Conservation (phyloP, 2,113 vertebrate species). For the Artemisiospiza belli region DNA sequence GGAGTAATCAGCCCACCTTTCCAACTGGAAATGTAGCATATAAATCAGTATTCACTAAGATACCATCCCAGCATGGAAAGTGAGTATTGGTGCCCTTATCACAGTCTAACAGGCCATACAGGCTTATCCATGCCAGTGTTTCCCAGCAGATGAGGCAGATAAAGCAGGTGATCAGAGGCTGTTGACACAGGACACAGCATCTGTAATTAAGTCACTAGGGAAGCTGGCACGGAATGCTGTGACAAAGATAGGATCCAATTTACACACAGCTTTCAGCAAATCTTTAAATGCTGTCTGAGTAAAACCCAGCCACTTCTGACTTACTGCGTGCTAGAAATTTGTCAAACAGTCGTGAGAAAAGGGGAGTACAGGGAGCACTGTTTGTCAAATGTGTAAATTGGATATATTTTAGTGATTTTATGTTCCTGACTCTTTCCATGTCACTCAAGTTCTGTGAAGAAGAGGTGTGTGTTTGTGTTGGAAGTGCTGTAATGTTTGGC, state of each 20-base stretch:
- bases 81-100: not conserved
- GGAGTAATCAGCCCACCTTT: conserved; percentile 9
- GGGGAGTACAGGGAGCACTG: not conserved
- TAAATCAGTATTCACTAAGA: not conserved
- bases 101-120: conserved; percentile 21
- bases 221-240: not conserved
- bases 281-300: conserved; percentile 5
- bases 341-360: not conserved
- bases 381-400: not conserved
- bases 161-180: not conserved
- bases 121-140: not conserved
- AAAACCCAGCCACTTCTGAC: not conserved
- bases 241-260: conserved; percentile 21
- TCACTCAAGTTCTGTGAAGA: not conserved
- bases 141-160: conserved; percentile 49
- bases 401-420: not conserved
- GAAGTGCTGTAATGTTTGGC: not conserved
- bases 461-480: not conserved
- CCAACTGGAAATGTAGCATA: not conserved
- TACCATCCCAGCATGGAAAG: not conserved
- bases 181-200: conserved; percentile 42
- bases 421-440: accelerated
- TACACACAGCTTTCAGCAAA: conserved; percentile 7
- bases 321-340: not conserved
- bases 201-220: conserved; percentile 64